Base-by-base conservation (phyloP, 1,140 invertebrate species). In the Scylla paramamosain region DNA sequence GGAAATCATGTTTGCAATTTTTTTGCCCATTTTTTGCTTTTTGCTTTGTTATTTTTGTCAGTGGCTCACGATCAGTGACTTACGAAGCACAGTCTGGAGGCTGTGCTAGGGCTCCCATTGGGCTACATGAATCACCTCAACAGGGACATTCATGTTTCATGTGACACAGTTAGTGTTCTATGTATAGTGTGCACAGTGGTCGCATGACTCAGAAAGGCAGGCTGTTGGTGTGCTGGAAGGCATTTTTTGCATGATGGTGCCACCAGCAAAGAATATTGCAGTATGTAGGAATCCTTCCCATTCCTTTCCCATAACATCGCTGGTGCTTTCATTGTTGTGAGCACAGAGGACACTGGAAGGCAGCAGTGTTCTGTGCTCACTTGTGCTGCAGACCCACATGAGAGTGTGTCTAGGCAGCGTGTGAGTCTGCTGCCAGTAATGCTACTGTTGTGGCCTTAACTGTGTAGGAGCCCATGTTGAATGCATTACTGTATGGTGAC, bases 391-490 rank as follows among this genome's bases (percentile, higher is more conserved):
- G 93, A 91, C 31, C 39, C 82, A 67, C 59, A 46, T 67, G 28
- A 52, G 77, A 83, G 77, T 28, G 87, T 89, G 31, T 94, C 31
- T 39, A 89, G 39, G 52, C 88, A 83, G 59, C 67, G 28, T 91
- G 52, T 89, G 77, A 77, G 45, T 89, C 84, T 32, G 59, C 59
- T 83, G 93, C 93, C 87, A 82, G 39, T 87, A 48, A 94, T 91
- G 88, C 88, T 91, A 67, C 39, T 88, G 86, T 82, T 94, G 46
- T 94, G 93, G 93, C 59, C 93, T 91, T 88, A 83, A 94, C 88
- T 91, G 90, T 48, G 89, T 94, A 94, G 93, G 93, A 94, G 59
- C 45, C 92, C 77, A 39, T 94, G 93, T 94, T 94, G 93, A 89
- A 48, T 94, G 77, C 82, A 89, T 94, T 77, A 32, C 67, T 90